phyloP scores from a whole-genome alignment of 2,113 vertebrate species.

The Bothrops jararaca region DNA sequence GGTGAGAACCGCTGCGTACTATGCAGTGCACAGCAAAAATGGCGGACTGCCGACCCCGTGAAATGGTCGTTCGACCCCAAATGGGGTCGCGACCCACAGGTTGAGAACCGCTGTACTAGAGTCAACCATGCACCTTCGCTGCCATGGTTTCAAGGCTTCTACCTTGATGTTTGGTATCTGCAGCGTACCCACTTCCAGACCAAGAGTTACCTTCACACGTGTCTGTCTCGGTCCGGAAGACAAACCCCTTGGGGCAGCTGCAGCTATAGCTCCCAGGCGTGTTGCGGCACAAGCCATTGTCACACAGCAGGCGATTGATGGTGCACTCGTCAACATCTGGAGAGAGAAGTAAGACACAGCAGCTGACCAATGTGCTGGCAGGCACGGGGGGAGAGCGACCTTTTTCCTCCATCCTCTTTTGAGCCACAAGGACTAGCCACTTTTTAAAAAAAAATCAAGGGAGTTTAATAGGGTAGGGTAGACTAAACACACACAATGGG shows the following conservation, averaged over 20 bases:
- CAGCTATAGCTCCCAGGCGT: conserved; percentile 94
- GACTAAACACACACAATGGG: neutral
- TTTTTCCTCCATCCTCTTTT: neutral
- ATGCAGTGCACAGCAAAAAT: too few species aligned
- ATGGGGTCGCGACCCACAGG: too few species aligned
- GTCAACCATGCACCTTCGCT: neutral
- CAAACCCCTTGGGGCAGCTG: conserved; percentile 91
- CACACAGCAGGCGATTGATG: conserved; percentile 90
- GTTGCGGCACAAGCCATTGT: conserved; percentile 94
- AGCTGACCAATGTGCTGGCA: neutral
- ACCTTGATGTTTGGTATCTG: neutral
- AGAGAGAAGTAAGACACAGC: neutral
- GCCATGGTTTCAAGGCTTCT: neutral
- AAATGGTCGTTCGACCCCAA: too few species aligned
- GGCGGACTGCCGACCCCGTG: too few species aligned
- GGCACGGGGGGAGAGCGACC: too few species aligned
- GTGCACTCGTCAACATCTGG: conserved; percentile 96
- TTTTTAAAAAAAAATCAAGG: neutral
- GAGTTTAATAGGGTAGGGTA: neutral
- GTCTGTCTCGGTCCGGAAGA: conserved; percentile 92
- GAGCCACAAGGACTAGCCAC: neutral
- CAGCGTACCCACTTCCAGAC: neutral
- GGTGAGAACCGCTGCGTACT: too few species aligned
- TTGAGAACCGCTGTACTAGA: too few species aligned
- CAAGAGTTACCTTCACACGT: conserved; percentile 87